Conservation (phyloP, 2,888 invertebrate species). For the Stenotaenia linearis region DNA sequence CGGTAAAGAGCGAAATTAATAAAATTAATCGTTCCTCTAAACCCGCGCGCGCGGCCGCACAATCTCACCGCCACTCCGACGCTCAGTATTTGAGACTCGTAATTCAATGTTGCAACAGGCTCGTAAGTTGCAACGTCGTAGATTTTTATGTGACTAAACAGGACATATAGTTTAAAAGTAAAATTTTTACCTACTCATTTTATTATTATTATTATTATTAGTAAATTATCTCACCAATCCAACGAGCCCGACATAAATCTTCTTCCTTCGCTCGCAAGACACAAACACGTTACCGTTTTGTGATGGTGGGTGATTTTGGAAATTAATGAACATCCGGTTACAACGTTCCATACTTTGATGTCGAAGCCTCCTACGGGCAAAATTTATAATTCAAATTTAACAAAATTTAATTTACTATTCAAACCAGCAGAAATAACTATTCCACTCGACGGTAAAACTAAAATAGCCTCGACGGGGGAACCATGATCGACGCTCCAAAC, state of each 20-base stretch:
- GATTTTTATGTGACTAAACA: constrained; percentile 78
- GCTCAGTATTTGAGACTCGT: constrained; percentile 83
- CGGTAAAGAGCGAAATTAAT: too few species aligned
- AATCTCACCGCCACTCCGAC: constrained; percentile 64
- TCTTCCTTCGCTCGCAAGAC: constrained; percentile 72
- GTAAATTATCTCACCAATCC: constrained; percentile 58
- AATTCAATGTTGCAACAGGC: constrained; percentile 80
- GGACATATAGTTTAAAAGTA: constrained; percentile 27
- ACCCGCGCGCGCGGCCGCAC: too few species aligned
- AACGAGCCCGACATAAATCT: constrained; percentile 82
- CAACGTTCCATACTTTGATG: constrained; percentile 87
- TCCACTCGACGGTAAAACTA: constrained; percentile 83
- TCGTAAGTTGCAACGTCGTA: constrained; percentile 82
- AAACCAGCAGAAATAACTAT: constrained; percentile 74
- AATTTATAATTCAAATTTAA: too few species aligned
- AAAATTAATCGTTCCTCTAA: too few species aligned
- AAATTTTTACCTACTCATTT: neutral
- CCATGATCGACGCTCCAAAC: constrained; percentile 76
- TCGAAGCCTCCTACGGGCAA: constrained; percentile 85
- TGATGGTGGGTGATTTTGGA: constrained; percentile 85
- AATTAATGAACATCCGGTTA: constrained; percentile 77
- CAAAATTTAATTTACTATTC: too few species aligned
- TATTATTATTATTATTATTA: too few species aligned
- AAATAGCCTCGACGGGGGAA: constrained; percentile 78
- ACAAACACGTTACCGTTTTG: constrained; percentile 85